phyloP scores from a whole-genome alignment of 2,797 vertebrate genomes.

The Chrosomus eos region DNA sequence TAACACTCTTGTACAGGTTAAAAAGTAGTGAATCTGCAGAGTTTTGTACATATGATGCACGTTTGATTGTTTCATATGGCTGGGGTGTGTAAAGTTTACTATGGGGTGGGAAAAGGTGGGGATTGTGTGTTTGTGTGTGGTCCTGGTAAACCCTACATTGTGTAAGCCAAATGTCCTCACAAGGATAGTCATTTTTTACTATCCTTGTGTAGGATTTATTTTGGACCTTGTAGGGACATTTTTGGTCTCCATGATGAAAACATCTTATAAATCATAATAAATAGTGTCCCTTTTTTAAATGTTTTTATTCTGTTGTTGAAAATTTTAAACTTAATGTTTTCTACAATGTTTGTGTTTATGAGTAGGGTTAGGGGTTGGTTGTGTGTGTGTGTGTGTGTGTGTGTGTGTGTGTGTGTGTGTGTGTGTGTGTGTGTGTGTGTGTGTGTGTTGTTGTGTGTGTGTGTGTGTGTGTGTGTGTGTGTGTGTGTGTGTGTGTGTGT shows the following conservation, averaged over 20 bases:
- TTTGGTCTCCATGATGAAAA: background rate
- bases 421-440: conserved; percentile 46
- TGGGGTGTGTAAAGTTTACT: background rate
- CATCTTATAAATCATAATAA: background rate
- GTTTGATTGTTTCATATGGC: conserved; percentile 46
- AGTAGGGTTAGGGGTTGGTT: background rate
- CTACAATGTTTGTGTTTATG: background rate
- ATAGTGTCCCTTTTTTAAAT: background rate
- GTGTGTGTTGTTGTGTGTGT: no score
- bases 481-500: no score
- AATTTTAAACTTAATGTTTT: background rate
- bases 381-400: conserved; percentile 58
- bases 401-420: background rate
- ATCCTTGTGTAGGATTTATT: no score
- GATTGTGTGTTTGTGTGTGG: conserved; percentile 36
- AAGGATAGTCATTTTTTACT: no score
- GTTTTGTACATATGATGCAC: background rate
- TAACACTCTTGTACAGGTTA: background rate
- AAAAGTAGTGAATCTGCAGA: background rate
- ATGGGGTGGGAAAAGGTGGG: conserved; percentile 43
- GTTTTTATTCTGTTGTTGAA: background rate
- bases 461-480: no score
- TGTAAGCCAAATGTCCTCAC: background rate
- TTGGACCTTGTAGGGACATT: background rate
- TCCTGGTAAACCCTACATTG: background rate